phyloP scores from a whole-genome alignment of 2,888 invertebrate genomes.

The Cinara cedri region DNA sequence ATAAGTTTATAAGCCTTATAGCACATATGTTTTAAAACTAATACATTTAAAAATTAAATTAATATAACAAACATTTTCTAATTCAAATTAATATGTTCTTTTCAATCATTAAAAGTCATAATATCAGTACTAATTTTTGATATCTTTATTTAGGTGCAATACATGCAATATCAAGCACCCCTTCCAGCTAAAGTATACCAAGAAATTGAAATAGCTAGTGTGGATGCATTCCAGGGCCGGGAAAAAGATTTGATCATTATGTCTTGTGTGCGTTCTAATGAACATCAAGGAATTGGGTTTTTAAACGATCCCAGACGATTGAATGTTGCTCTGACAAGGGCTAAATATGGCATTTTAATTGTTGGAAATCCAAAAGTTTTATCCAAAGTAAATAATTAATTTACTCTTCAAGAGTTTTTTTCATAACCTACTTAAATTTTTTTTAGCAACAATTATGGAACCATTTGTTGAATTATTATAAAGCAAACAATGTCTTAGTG shows the following conservation, averaged over 20 bases:
- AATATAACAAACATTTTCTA: no score
- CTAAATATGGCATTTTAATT: constrained; percentile 96
- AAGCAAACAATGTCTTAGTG: constrained; percentile 94
- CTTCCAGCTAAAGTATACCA: constrained; percentile 95
- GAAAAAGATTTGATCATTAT: constrained; percentile 99
- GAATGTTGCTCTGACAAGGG: constrained; percentile 96
- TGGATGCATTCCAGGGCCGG: constrained; percentile 98
- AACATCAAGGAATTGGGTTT: constrained; percentile 98
- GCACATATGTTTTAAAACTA: no score
- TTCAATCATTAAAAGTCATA: no score
- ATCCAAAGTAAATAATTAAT: constrained; percentile 71
- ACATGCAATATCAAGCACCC: constrained; percentile 98
- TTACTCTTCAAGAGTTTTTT: constrained; percentile 14
- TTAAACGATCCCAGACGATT: constrained; percentile 95
- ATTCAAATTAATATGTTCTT: no score
- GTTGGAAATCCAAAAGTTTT: constrained; percentile 99
- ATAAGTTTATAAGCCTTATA: not conserved
- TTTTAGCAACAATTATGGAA: constrained; percentile 92
- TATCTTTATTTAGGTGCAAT: constrained; percentile 70
- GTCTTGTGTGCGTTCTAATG: constrained; percentile 98
- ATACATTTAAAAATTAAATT: no score
- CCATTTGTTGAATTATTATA: constrained; percentile 94
- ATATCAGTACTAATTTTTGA: no score
- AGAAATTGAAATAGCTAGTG: constrained; percentile 98
- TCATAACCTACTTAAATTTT: not conserved